Conservation (phyloP, 2,797 vertebrate genomes). For the Coregonus sp. region DNA sequence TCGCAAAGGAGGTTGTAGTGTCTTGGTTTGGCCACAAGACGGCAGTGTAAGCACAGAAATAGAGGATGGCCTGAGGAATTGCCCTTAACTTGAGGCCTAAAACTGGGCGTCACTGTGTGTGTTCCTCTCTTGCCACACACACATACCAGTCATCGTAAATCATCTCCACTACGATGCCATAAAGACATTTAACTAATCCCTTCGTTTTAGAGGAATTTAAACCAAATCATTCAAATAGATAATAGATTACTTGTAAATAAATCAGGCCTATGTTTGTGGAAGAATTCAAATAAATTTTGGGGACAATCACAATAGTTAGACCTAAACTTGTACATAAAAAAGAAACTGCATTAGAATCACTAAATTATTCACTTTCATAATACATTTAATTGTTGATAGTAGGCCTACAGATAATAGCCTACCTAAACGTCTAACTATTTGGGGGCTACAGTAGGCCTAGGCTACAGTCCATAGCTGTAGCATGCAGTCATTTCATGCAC, state of each 20-base stretch:
- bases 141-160: conserved; percentile 3
- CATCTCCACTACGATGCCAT: conserved; percentile 2
- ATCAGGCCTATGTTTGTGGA: neutral
- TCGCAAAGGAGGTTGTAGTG: neutral
- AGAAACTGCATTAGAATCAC: neutral
- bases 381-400: no score
- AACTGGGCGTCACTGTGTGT: neutral
- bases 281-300: neutral
- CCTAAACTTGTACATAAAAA: neutral
- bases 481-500: neutral
- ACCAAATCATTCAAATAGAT: neutral
- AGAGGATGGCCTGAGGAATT: neutral
- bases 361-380: no score
- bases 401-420: no score
- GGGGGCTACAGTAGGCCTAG: neutral
- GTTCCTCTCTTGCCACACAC: neutral
- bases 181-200: neutral
- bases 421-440: neutral
- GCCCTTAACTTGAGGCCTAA: neutral
- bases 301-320: neutral
- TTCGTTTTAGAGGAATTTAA: neutral
- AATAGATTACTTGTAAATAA: neutral
- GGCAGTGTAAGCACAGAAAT: conserved; percentile 4
- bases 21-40: neutral
- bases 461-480: neutral